A percentile compares a stretch with the other conserved stretches of the same genome.
phyloP scores from a whole-genome alignment of 2,888 invertebrate genomes.

The Cephus runcator region DNA sequence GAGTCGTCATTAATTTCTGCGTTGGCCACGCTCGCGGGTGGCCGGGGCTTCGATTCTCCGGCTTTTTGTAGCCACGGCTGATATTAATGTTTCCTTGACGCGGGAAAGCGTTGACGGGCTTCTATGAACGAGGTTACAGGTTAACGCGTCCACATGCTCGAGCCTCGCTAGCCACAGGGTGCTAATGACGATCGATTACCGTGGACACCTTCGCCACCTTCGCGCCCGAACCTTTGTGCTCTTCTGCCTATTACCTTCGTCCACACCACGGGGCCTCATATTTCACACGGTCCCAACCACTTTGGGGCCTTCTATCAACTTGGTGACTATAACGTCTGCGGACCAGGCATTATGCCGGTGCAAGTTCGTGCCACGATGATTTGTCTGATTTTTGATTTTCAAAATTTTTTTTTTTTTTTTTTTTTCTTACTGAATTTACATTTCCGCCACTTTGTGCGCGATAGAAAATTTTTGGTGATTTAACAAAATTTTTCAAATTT shows the following conservation, averaged over 20 bases:
- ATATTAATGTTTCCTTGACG: conserved; percentile 42
- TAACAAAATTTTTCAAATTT: not conserved
- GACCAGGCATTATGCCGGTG: not conserved
- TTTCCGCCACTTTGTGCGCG: not conserved
- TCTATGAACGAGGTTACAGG: conserved; percentile 3
- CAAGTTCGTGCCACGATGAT: not conserved
- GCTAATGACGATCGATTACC: conserved; percentile 52
- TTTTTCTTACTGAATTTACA: not conserved
- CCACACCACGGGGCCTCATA: conserved; percentile 32
- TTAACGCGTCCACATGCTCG: conserved; percentile 16
- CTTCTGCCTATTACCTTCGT: conserved; percentile 12
- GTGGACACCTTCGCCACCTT: conserved; percentile 11
- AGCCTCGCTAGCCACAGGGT: conserved; percentile 30
- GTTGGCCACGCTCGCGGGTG: conserved; percentile 52
- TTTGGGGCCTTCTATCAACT: not conserved
- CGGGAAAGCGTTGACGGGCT: conserved; percentile 30
- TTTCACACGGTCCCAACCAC: conserved; percentile 23
- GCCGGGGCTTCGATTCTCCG: conserved; percentile 35
- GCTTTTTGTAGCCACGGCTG: not conserved
- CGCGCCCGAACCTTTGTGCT: conserved; percentile 11
- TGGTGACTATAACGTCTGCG: not conserved
- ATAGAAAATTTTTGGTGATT: not conserved
- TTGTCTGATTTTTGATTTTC: not conserved
- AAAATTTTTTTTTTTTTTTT: not conserved
- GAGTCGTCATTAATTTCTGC: conserved; percentile 28